Base-by-base conservation (phyloP, 1,140 invertebrate species). In the Varroa destructor region DNA sequence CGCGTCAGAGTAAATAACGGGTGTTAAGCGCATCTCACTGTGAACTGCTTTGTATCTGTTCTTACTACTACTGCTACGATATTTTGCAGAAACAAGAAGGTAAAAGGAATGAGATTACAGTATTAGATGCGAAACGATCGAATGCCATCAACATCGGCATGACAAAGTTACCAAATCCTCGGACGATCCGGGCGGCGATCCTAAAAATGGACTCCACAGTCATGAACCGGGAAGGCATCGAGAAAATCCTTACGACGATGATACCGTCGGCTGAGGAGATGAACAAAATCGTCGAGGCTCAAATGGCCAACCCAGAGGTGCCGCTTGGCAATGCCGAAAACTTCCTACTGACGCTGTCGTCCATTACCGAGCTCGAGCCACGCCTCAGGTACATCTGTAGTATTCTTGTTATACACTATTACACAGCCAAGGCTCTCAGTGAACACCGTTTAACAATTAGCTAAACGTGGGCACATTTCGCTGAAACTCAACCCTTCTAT, bases 81-180 rank as follows among this genome's bases (percentile, higher is more conserved):
- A 36, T 56, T 72, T 55, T 73, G 3, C 37, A 77, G 76, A 77
- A 77, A 75, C 88, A 90, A 81, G 91, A 92, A 79, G 84, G 88
- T 81, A 96, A 94, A 79, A 97, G 89, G 78, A 91, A 94, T 80
- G 90, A 94, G 80, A 87, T 97, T 72, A 91, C 96, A 57, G 93
- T 99, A 43, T 82, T 99, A 78, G 93, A 97, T 80, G 87, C 93
- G 40, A 99, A 99, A 79, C 84, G 97, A 74, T 99, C 95, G 1
- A 98, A 99, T 81, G 93, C 93, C 10, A 99, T 99, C 75, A 99
- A 99, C 79, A 99, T 99, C 77, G 93, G 93, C n/a, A 91, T 99
- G 87, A 99, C 95, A 8, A 97, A 97, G 79, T 81, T 99, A 74
- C 96, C 97, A 42, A 94, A 93, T 4, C 90, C 94, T 1, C 78